Evolutionary conservation across 1,140 invertebrate genomes (phyloP), one percentile per base, ranked within the genome.

Genomic region (Pachypeltis micranthus): DNA sequence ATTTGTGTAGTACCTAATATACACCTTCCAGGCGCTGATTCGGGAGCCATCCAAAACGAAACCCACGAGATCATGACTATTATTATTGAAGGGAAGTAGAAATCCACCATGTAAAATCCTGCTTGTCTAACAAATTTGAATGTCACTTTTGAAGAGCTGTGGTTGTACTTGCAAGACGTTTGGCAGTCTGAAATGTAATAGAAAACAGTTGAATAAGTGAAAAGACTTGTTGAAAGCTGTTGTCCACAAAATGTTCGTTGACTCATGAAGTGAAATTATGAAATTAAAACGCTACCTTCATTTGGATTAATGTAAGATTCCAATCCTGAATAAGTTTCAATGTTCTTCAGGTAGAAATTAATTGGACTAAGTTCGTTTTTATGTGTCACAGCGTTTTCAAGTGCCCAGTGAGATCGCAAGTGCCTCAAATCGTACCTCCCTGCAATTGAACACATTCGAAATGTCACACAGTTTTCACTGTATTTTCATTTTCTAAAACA

Each of bases 51-150:
- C 90, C 90, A 93, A 70, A 93, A 93, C 0, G 90, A 88, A 14
- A 93, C 88, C 90, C 90, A 93, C 0, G 90, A 92, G 62, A 91
- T 86, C 7, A 83, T 83, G 3, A 93, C 90, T 63, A 93, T 84
- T 65, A 93, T 80, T 75, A 91, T 89, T 1, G 89, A 91, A 0
- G 91, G 90, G 61, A 92, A 80, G 68, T 91, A 93, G 69, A 91
- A 93, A 67, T 93, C 90, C 82, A 93, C 87, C 51, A 93, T 75
- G 68, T 93, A 92, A 71, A 89, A 90, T 39, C 89, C 89, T 68
- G 90, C 86, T 75, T 91, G 85, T 24, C 89, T 78, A 0, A 81
- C 81, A 12, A 92, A 72, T 68, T 86, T 83, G 63, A 91, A 89
- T 1, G 83, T 85, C 66, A 91, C 85, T 44, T 80, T 83, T 27